Percentiles rank a stretch among this genome's conserved stretches.
phyloP scores from a whole-genome alignment of 2,113 vertebrate genomes.

The Psophia crepitans region DNA sequence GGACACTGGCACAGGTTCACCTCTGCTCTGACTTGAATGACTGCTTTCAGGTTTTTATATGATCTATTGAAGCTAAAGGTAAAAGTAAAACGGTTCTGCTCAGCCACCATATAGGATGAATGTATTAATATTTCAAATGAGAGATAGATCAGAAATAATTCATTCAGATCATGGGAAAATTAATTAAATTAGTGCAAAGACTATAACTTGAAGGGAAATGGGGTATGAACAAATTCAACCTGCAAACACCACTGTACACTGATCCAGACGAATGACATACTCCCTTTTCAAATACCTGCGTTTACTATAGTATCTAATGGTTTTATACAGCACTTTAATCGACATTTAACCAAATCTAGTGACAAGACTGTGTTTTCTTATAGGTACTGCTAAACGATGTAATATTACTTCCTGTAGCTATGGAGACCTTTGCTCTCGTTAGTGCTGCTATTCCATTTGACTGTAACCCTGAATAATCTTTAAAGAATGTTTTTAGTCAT shows the following conservation, averaged over 20 bases:
- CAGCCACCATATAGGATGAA: neutral
- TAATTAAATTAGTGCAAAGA: neutral
- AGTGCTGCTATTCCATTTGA: constrained; percentile 60
- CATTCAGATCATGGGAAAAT: neutral
- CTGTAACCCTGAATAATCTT: constrained; percentile 71
- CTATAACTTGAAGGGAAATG: neutral
- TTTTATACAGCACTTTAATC: constrained; percentile 6
- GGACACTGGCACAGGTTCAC: neutral
- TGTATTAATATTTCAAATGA: neutral
- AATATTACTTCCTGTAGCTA: constrained; percentile 63
- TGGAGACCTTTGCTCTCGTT: constrained; percentile 66
- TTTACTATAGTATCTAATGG: neutral
- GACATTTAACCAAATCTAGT: neutral
- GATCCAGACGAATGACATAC: neutral
- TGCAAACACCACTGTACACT: neutral
- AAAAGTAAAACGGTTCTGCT: neutral
- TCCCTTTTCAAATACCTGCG: neutral
- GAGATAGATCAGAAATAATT: neutral
- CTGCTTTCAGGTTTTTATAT: neutral
- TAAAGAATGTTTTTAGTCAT: constrained; percentile 77
- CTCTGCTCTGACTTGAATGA: fast-evolving
- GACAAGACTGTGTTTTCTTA: constrained; percentile 11
- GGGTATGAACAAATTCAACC: neutral
- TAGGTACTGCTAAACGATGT: constrained; percentile 6
- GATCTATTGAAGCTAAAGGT: neutral